These are phyloP conservation scores for Podarcis muralis DNA, from an alignment of 2,113 vertebrate genomes.

Conservation along the genomic window DNA sequence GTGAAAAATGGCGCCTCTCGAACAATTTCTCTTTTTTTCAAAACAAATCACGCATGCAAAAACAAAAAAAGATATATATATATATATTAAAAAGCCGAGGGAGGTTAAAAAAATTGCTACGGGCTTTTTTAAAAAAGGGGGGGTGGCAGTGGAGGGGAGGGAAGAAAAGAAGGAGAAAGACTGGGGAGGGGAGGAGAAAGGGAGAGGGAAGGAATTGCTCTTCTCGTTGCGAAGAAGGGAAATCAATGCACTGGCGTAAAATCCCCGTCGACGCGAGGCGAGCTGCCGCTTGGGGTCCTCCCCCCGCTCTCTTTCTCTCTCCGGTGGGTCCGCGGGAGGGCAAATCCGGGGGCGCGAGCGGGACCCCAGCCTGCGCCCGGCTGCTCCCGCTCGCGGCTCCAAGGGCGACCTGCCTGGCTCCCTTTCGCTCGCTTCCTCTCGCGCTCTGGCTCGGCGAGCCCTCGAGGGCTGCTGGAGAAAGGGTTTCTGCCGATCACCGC, in stretches of 20 bases:
- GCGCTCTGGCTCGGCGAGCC: not conserved
- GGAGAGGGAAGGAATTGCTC: too few species aligned
- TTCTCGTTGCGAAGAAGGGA: not conserved
- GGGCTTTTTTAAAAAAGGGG: not conserved
- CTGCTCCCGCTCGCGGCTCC: too few species aligned
- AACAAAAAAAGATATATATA: not conserved
- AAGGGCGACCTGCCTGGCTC: not conserved
- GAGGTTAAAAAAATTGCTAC: not conserved
- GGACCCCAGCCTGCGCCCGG: not conserved
- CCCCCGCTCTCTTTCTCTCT: conserved; percentile 17
- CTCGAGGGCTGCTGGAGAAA: not conserved
- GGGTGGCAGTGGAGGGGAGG: conserved; percentile 29
- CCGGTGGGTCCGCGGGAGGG: not conserved
- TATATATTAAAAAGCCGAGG: too few species aligned
- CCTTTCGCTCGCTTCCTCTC: not conserved
- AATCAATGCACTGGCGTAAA: conserved; percentile 20
- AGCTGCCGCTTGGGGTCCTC: conserved; percentile 29
- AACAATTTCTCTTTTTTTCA: too few species aligned
- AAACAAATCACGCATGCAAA: not conserved
- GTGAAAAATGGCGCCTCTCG: too few species aligned
- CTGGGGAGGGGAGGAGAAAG: too few species aligned
- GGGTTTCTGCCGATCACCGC: conserved; percentile 62
- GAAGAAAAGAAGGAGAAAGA: too few species aligned
- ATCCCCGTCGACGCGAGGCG: conserved; percentile 34
- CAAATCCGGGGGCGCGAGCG: not conserved